phyloP scores from a whole-genome alignment of 2,113 vertebrate species.

The Apeltes quadracus region DNA sequence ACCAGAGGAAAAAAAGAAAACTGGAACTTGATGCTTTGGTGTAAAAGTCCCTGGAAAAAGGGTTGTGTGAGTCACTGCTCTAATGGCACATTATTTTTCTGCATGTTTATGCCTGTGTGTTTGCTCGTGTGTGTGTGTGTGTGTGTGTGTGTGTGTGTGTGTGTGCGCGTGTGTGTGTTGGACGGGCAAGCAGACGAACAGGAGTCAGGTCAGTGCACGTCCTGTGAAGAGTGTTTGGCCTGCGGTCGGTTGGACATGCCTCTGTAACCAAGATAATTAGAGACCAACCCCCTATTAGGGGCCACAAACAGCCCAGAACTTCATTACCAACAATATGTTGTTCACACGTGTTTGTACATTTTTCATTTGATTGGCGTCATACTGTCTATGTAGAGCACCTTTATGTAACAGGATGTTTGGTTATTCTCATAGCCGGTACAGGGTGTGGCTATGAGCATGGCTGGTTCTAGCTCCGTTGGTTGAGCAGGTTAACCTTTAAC shows the following conservation, averaged over 20 bases:
- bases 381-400: too few species aligned
- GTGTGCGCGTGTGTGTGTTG: constrained; percentile 31
- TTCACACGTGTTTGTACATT: constrained; percentile 23
- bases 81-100: neutral
- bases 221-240: constrained; percentile 67
- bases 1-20: neutral
- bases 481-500: neutral
- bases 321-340: constrained; percentile 57
- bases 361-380: too few species aligned
- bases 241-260: constrained; percentile 78
- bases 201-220: constrained; percentile 72
- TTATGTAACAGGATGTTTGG: too few species aligned
- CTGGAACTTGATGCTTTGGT: neutral
- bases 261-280: constrained; percentile 78
- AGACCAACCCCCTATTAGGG: constrained; percentile 69
- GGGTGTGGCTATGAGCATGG: neutral
- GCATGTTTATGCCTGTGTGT: neutral
- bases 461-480: neutral
- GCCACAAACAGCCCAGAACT: constrained; percentile 68
- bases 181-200: constrained; percentile 64
- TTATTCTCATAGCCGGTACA: neutral
- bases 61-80: constrained; percentile 26
- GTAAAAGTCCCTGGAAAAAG: constrained; percentile 5
- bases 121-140: constrained; percentile 25
- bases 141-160: neutral